phyloP scores from a whole-genome alignment of 2,113 vertebrate genomes.

The Machaerirhynchus nigripectus region DNA sequence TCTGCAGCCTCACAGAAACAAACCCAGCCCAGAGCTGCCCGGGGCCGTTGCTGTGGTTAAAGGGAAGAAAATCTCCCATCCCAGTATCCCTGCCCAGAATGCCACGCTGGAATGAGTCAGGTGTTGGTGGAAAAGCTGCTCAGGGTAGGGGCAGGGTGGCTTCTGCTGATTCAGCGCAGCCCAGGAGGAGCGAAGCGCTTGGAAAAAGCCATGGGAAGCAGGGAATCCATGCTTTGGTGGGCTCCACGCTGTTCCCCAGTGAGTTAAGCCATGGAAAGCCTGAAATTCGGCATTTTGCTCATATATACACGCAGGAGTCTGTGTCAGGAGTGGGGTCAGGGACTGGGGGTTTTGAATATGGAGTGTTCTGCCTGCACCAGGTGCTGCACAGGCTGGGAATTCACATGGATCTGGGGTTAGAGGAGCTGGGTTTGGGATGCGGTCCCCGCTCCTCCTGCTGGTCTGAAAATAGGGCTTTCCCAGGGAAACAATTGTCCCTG shows the following conservation, averaged over 20 bases:
- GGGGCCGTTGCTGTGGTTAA: neutral
- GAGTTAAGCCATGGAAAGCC: neutral
- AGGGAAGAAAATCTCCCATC: neutral
- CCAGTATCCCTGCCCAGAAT: neutral
- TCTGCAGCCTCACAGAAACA: neutral
- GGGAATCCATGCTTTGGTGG: neutral
- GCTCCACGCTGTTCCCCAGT: neutral
- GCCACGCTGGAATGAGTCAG: neutral
- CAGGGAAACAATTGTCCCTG: neutral
- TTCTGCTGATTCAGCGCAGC: neutral
- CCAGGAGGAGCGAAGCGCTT: neutral
- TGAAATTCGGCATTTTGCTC: neutral
- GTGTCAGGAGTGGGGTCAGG: neutral
- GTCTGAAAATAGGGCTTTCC: neutral
- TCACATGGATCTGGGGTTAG: neutral
- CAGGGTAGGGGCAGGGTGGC: neutral
- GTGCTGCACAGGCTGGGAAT: neutral
- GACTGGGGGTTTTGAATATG: neutral
- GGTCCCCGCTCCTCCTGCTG: neutral
- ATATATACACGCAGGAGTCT: accelerated
- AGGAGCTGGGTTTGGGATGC: neutral
- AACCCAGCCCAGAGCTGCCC: neutral
- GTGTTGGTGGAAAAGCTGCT: neutral
- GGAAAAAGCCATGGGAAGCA: neutral
- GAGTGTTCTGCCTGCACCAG: neutral